Evolutionary conservation across 1,140 invertebrate species (phyloP).

Genomic region (Watersipora subatra): DNA sequence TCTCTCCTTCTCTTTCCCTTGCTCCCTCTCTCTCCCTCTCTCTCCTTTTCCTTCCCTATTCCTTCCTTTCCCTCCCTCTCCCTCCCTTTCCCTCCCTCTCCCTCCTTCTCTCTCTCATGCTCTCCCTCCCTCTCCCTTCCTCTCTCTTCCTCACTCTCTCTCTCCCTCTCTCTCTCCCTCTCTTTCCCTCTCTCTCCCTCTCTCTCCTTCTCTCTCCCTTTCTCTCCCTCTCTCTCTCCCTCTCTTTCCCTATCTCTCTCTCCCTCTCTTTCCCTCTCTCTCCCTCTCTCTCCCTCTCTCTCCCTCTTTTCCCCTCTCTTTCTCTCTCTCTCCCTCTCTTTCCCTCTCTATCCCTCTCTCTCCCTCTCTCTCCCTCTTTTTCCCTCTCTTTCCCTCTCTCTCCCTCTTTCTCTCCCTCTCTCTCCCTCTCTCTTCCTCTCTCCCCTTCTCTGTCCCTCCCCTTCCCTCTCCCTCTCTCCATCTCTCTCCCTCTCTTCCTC

Average conservation of each 20-base stretch:
- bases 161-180: conserved; percentile 8
- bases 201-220: conserved; percentile 11
- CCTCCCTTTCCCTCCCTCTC: conserved; percentile 6
- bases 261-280: conserved; percentile 3
- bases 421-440: conserved; percentile 33
- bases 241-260: no score
- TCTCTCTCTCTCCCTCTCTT: conserved; percentile 46
- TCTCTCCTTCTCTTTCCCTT: no score
- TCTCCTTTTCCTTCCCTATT: conserved; percentile 10
- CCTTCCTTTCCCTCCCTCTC: conserved; percentile 5
- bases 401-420: conserved; percentile 25
- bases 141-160: no score
- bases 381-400: conserved; percentile 12
- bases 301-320: conserved; percentile 10
- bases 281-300: neutral
- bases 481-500: conserved; percentile 6
- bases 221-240: conserved; percentile 41
- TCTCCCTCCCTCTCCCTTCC: no score
- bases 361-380: conserved; percentile 30
- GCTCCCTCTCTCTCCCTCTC: conserved; percentile 15
- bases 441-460: no score
- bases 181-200: conserved; percentile 12
- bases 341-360: no score
- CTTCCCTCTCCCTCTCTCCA: neutral
- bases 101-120: no score